Conservation (phyloP, 2,888 invertebrate species). For the Flexamia atlantica region DNA sequence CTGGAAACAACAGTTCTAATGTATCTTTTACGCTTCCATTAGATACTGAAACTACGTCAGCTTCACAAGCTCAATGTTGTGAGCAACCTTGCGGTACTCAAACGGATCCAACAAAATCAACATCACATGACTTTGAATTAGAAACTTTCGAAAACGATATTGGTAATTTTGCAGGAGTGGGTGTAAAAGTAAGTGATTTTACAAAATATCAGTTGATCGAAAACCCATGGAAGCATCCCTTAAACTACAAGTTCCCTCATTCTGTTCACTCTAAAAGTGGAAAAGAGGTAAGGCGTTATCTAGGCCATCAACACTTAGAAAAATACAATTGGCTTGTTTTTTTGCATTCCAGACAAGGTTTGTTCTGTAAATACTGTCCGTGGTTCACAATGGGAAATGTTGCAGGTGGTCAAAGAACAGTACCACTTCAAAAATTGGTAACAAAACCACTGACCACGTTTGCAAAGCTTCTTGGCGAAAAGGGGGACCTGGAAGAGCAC, state of each 20-base stretch:
- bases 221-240: not conserved
- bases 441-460: conserved; percentile 2
- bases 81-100: not conserved
- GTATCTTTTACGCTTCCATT: not conserved
- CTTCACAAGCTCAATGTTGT: not conserved
- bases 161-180: not conserved
- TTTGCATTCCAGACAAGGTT: not conserved
- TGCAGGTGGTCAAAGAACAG: not conserved
- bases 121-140: not conserved
- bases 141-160: not conserved
- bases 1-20: not conserved
- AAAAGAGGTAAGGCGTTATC: not conserved
- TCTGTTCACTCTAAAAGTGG: not conserved
- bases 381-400: not conserved
- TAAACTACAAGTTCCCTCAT: not conserved
- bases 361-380: conserved; percentile 21
- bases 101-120: not conserved
- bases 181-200: not conserved
- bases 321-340: conserved; percentile 9
- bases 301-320: conserved; percentile 38
- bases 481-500: not conserved
- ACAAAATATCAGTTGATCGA: not conserved
- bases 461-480: not conserved
- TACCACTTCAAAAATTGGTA: not conserved
- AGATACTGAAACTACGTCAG: not conserved